phyloP scores from a whole-genome alignment of 1,140 invertebrate genomes.

The Apolygus lucorum region DNA sequence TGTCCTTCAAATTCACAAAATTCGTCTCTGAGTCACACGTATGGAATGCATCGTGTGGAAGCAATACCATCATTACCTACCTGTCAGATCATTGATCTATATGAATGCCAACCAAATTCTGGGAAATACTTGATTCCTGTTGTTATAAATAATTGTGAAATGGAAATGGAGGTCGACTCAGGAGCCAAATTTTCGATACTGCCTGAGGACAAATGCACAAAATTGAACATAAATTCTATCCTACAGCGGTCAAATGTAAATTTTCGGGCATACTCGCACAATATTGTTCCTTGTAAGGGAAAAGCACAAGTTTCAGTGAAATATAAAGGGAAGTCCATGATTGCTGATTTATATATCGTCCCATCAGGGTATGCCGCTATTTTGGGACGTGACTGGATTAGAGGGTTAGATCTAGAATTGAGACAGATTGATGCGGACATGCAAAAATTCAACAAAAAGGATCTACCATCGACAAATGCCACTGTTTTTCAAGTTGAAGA shows the following conservation, averaged over 20 bases:
- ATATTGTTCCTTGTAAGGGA: background rate
- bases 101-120: conserved; percentile 11
- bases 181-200: background rate
- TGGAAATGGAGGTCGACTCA: conserved; percentile 3
- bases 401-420: background rate
- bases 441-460: background rate
- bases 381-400: conserved; percentile 2
- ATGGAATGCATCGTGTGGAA: background rate
- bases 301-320: conserved; percentile 3
- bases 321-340: background rate
- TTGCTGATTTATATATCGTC: background rate
- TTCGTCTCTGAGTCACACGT: background rate
- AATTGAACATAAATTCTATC: background rate
- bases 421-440: background rate
- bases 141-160: background rate
- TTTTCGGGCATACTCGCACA: background rate
- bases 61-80: conserved; percentile 5
- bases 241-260: background rate
- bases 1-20: background rate
- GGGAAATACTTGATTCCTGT: background rate
- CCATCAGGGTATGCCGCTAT: background rate
- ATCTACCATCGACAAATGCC: background rate
- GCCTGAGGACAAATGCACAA: conserved; percentile 1
- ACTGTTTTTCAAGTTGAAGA: background rate
- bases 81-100: background rate